These are phyloP conservation scores for Siphamia tubifer DNA, from an alignment of 2,113 vertebrate genomes.

Conservation along the genomic window DNA sequence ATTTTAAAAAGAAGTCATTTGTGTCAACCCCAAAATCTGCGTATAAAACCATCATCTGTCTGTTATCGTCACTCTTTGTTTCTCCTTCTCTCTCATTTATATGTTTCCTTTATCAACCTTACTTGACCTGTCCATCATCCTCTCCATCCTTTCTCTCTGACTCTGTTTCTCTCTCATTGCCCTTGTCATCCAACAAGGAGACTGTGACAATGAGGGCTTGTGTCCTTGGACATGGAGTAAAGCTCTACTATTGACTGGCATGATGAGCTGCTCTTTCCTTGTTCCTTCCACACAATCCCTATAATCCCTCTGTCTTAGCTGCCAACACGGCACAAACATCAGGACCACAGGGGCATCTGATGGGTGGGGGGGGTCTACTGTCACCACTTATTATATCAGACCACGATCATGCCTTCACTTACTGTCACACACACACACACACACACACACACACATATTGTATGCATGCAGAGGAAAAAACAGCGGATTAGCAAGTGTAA, in stretches of 20 bases:
- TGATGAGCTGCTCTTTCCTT: constrained; percentile 72
- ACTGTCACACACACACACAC: constrained; percentile 13
- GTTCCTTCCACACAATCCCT: constrained; percentile 60
- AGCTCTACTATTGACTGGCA: constrained; percentile 70
- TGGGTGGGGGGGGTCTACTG: constrained; percentile 50
- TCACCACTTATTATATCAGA: constrained; percentile 72
- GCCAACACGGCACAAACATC: constrained; percentile 67
- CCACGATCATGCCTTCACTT: constrained; percentile 45
- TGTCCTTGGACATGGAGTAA: constrained; percentile 73
- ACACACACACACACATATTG: constrained; percentile 10
- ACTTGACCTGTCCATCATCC: constrained; percentile 4
- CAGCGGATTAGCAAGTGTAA: background rate
- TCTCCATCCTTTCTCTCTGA: background rate
- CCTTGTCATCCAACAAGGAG: constrained; percentile 70
- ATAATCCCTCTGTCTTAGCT: constrained; percentile 72
- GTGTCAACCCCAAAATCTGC: too few relatives aligned
- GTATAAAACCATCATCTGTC: too few relatives aligned
- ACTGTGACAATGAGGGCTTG: constrained; percentile 55
- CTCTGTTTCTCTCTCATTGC: constrained; percentile 14
- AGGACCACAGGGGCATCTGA: constrained; percentile 61
- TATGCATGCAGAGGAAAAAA: constrained; percentile 2
- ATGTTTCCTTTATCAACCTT: background rate
- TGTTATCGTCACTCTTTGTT: background rate
- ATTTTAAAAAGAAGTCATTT: too few relatives aligned
- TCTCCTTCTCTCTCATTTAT: background rate